phyloP scores from a whole-genome alignment of 2,113 vertebrate genomes.

The Todiramphus chloris region DNA sequence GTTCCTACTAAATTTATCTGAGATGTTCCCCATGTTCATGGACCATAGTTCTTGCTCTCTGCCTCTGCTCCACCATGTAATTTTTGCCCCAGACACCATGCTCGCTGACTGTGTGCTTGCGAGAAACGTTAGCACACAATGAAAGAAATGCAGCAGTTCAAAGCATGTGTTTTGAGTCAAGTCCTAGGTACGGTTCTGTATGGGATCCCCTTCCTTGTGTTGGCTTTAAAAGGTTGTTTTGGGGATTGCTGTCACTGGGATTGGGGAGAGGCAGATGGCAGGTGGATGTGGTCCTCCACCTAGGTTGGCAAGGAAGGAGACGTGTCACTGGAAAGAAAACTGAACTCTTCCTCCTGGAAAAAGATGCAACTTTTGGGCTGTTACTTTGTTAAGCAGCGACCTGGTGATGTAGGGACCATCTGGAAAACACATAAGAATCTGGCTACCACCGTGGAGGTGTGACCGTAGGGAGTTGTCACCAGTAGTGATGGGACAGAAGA shows the following conservation, averaged over 20 bases:
- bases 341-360: background rate
- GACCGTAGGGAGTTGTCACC: background rate
- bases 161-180: background rate
- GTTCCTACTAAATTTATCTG: background rate
- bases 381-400: background rate
- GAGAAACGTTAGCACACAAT: accelerated
- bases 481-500: background rate
- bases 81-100: background rate
- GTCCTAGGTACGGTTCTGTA: background rate
- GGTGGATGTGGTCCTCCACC: background rate
- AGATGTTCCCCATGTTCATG: background rate
- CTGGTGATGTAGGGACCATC: background rate
- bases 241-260: background rate
- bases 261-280: background rate
- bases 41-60: background rate
- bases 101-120: accelerated
- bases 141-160: accelerated
- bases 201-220: background rate
- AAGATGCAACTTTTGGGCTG: background rate
- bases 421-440: background rate
- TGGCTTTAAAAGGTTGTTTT: background rate
- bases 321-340: background rate
- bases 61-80: background rate
- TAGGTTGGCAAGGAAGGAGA: background rate
- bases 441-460: background rate